Base-by-base conservation (phyloP, 2,888 invertebrate species). In the Xestia c-nigrum region DNA sequence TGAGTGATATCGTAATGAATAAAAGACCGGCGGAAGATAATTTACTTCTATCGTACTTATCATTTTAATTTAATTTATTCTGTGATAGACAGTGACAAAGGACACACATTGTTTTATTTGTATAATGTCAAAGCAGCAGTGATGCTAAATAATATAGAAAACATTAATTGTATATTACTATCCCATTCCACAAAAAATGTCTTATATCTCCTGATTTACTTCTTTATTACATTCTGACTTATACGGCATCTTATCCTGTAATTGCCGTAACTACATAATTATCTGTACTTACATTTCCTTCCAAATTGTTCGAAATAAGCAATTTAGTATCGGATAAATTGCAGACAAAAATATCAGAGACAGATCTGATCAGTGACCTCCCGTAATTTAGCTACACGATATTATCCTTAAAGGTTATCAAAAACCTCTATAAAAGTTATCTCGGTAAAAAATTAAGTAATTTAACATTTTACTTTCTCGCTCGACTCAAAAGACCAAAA, bases 381-480 rank as follows among this genome's bases (percentile, higher is more conserved):
- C 65, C 77, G 70, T 81, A 74, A 66, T 69, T 81, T 72, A 73
- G 85, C 69, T 74, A 85, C 59, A n/a, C 64, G 66, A 74, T 81
- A 85, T 74, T 85, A 81, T 74, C 40, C 70, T 61, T 71, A 73
- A 81, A 81, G 74, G 78, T 83, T 84, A 81, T 83, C 84, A 77
- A 77, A n/a, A 74, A 46, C 55, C 61, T 63, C 31, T 77, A 80
- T 64, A 55, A 64, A 77, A 67, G 10, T 31, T 47, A 80, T 80
- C 52, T 73, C n/a, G 52, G 74, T 73, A 73, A 79, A 85, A 77
- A 87, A 87, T 81, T 67, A 81, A 83, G 81, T 71, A 78, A 87
- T 86, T 86, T 82, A 74, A 63, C 38, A 73, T 78, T 82, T 74
- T 80, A 85, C 81, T 81, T 87, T 83, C 83, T 78, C 77, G 14